Evolutionary conservation across 2,797 vertebrate genomes (phyloP).

Genomic region (Lemur catta): DNA sequence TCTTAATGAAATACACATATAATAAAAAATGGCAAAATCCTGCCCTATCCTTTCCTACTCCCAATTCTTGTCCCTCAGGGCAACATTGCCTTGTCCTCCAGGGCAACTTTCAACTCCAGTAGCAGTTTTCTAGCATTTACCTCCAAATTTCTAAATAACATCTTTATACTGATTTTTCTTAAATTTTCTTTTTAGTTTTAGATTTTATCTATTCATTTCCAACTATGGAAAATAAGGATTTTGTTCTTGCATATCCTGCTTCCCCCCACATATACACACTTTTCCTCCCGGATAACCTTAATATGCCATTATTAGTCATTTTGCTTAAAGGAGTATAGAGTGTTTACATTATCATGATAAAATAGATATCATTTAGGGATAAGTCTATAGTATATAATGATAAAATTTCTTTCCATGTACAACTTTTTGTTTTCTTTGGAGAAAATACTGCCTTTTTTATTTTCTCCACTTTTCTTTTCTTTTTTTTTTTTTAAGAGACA

Average conservation of each 20-base stretch:
- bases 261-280: neutral
- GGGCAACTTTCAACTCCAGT: neutral
- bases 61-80: neutral
- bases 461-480: neutral
- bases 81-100: neutral
- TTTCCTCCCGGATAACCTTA: neutral
- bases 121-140: neutral
- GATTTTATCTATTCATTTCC: neutral
- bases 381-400: neutral
- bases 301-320: neutral
- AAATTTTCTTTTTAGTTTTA: neutral
- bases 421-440: neutral
- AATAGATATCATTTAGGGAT: neutral
- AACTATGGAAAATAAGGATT: neutral
- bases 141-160: neutral
- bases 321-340: neutral
- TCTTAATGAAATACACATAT: neutral
- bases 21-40: neutral
- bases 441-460: neutral
- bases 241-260: neutral
- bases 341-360: neutral
- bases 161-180: neutral
- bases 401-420: neutral
- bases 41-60: neutral
- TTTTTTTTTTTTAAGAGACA: neutral